Percentiles rank a stretch among this genome's conserved stretches.
phyloP scores from a whole-genome alignment of 1,140 invertebrate species.

The Drosophila bifasciata region DNA sequence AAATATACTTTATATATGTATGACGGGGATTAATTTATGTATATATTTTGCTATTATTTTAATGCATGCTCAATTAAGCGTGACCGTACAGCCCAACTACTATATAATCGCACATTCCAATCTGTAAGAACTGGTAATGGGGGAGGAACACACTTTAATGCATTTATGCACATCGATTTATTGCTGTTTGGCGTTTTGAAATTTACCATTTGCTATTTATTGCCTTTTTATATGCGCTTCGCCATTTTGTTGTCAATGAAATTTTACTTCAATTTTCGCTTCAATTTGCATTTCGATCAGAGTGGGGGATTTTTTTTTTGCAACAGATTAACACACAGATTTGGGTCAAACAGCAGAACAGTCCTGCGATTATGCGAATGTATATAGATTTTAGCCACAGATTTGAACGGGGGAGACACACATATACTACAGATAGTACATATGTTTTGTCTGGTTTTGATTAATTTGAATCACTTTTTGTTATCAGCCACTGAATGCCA shows the following conservation, averaged over 20 bases:
- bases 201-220: conserved; percentile 48
- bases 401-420: conserved; percentile 17
- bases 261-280: conserved; percentile 4
- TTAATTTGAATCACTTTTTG: conserved; percentile 34
- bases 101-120: conserved; percentile 5
- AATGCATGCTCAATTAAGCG: conserved; percentile 64
- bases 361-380: conserved; percentile 3
- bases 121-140: conserved; percentile 2
- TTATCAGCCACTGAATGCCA: neutral
- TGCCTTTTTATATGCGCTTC: conserved; percentile 34
- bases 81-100: conserved; percentile 1
- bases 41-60: conserved; percentile 56
- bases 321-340: conserved; percentile 30
- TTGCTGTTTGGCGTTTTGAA: conserved; percentile 62
- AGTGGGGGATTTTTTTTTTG: conserved; percentile 19
- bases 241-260: conserved; percentile 46
- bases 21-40: conserved; percentile 56
- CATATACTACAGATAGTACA: conserved; percentile 3
- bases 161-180: conserved; percentile 68
- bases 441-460: conserved; percentile 21
- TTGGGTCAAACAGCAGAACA: conserved; percentile 25
- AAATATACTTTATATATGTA: conserved; percentile 43
- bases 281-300: conserved; percentile 35
- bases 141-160: conserved; percentile 49
- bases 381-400: neutral